Conservation (phyloP, 2,888 invertebrate genomes). For the Himalopsyche tibetana region DNA sequence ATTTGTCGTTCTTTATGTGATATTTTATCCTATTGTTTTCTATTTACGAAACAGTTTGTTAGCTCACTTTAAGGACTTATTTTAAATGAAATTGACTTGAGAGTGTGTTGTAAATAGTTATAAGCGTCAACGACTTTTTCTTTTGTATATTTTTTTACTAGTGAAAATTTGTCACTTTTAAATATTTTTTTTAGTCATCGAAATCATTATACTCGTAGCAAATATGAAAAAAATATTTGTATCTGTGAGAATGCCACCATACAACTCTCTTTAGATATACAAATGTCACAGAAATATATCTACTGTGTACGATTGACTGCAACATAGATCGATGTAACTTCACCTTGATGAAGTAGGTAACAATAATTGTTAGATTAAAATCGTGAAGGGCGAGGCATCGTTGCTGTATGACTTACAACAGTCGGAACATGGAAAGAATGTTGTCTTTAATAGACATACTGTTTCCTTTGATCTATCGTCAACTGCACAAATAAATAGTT, state of each 20-base stretch:
- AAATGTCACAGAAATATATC: not conserved
- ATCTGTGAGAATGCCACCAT: not conserved
- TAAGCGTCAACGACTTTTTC: slow-evolving; percentile 34
- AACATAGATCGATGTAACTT: no score
- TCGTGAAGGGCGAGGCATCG: no score
- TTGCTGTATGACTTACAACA: no score
- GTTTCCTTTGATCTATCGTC: no score
- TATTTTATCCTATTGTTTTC: slow-evolving; percentile 57
- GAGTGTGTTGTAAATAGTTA: not conserved
- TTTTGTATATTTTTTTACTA: slow-evolving; percentile 39
- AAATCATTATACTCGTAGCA: slow-evolving; percentile 14
- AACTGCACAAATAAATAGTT: no score
- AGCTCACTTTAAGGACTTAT: slow-evolving; percentile 31
- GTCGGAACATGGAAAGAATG: no score
- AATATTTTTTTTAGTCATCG: slow-evolving; percentile 8
- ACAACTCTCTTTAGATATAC: not conserved
- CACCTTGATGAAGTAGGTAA: no score
- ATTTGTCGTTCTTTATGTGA: slow-evolving; percentile 57
- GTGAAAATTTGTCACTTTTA: slow-evolving; percentile 25
- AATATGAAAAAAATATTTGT: not conserved
- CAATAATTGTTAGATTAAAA: no score
- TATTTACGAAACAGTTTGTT: slow-evolving; percentile 9
- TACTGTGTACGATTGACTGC: not conserved
- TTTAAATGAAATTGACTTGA: slow-evolving; percentile 20
- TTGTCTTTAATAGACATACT: no score